phyloP scores from a whole-genome alignment of 92 coral and sea anemone genomes.

The Hydrozoanthus gracilis region DNA sequence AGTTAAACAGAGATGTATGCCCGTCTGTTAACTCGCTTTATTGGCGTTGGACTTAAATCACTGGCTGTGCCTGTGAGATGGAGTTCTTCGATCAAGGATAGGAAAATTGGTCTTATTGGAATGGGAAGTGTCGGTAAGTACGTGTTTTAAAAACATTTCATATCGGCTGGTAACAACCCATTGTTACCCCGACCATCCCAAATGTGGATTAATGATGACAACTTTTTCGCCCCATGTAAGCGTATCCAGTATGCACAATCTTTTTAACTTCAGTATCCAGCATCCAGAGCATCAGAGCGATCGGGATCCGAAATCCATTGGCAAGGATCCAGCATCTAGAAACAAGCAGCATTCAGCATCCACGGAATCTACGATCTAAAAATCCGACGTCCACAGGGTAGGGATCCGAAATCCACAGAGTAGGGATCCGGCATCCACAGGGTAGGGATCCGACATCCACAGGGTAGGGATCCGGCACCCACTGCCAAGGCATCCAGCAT shows the following conservation, averaged over 20 bases:
- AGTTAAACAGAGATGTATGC: not conserved
- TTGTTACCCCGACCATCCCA: not conserved
- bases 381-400: no score
- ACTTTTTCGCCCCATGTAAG: not conserved
- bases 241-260: not conserved
- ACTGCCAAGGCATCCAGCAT: no score
- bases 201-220: not conserved
- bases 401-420: constrained; percentile 1
- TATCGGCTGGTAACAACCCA: not conserved
- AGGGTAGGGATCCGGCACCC: no score
- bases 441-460: no score
- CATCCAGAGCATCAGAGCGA: not conserved
- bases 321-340: not conserved
- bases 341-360: not conserved
- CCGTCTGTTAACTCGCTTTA: not conserved
- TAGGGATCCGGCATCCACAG: no score
- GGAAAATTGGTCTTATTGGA: constrained; percentile 3
- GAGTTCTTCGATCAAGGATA: not conserved
- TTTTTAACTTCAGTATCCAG: not conserved
- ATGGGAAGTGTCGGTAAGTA: constrained; percentile 15
- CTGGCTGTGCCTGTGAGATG: constrained; percentile 5
- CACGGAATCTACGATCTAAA: no score
- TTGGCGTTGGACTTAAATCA: not conserved
- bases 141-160: not conserved
- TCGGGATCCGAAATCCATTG: no score